A percentile compares a stretch with the other conserved stretches of the same genome.
Conservation (phyloP, 2,113 vertebrate species). For the Pygoscelis antarcticus region DNA sequence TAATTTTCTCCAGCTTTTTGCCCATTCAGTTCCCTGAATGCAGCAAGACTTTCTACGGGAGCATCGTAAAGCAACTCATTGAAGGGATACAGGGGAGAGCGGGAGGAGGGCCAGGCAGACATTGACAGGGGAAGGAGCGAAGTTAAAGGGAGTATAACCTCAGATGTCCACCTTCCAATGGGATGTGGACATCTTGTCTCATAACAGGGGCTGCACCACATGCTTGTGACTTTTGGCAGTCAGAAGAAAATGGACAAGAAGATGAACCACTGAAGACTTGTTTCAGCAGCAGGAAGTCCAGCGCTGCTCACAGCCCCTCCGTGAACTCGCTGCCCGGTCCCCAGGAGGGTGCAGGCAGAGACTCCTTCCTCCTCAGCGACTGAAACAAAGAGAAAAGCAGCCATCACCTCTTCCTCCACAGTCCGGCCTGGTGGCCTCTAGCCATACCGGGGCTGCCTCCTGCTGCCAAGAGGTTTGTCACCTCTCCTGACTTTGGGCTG, state of each 20-base stretch:
- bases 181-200: not conserved
- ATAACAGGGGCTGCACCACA: not conserved
- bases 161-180: not conserved
- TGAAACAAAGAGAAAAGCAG: not conserved
- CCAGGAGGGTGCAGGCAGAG: not conserved
- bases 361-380: not conserved
- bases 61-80: not conserved
- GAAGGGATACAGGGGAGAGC: not conserved
- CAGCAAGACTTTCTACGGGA: not conserved
- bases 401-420: not conserved
- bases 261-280: not conserved
- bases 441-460: not conserved
- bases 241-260: not conserved
- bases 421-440: not conserved
- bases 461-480: not conserved
- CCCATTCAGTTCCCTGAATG: not conserved
- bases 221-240: not conserved
- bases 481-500: not conserved
- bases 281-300: not conserved
- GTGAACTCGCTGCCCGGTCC: accelerated
- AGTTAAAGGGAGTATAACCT: not conserved
- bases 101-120: not conserved
- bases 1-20: not conserved
- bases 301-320: not conserved
- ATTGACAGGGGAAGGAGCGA: not conserved